Evolutionary conservation across 2,113 vertebrate genomes (phyloP).

Genomic region (Chaetodon auriga): DNA sequence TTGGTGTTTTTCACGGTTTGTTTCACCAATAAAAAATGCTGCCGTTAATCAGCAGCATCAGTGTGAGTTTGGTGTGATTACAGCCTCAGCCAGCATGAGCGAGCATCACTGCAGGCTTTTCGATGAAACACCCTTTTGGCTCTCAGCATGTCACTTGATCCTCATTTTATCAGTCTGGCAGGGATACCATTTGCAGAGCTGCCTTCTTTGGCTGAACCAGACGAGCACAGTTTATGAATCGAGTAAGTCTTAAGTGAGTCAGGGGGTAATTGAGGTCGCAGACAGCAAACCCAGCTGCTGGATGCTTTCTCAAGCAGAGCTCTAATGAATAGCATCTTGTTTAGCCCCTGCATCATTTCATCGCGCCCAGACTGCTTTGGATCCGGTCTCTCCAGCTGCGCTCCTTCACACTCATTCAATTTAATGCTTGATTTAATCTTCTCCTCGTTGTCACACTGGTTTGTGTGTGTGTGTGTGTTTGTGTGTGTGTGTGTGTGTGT

Average conservation of each 20-base stretch:
- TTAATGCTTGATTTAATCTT: slow-evolving; percentile 73
- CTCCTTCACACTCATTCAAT: slow-evolving; percentile 69
- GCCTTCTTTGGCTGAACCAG: slow-evolving; percentile 23
- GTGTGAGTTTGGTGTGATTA: neutral
- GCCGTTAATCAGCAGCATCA: slow-evolving; percentile 4
- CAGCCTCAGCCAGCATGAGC: slow-evolving; percentile 4
- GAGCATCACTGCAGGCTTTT: slow-evolving; percentile 5
- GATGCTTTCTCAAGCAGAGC: slow-evolving; percentile 40
- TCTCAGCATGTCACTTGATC: slow-evolving; percentile 39
- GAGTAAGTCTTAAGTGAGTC: slow-evolving; percentile 51
- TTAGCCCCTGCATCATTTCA: slow-evolving; percentile 61
- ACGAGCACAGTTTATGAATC: slow-evolving; percentile 41
- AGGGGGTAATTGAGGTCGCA: slow-evolving; percentile 71
- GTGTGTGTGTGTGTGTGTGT: slow-evolving; percentile 19
- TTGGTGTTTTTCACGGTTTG: slow-evolving; percentile 26
- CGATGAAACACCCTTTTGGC: slow-evolving; percentile 12
- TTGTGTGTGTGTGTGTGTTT: slow-evolving; percentile 17
- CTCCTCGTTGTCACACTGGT: slow-evolving; percentile 42
- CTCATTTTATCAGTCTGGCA: slow-evolving; percentile 58
- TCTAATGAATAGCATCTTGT: slow-evolving; percentile 81
- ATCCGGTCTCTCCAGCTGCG: slow-evolving; percentile 74
- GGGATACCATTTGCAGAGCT: neutral
- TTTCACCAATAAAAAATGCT: neutral
- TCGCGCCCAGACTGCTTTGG: slow-evolving; percentile 51
- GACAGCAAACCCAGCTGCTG: slow-evolving; percentile 74